Evolutionary conservation across 2,797 vertebrate species (phyloP), one percentile per base, ranked within the genome.

Genomic region (Danionella dracula): DNA sequence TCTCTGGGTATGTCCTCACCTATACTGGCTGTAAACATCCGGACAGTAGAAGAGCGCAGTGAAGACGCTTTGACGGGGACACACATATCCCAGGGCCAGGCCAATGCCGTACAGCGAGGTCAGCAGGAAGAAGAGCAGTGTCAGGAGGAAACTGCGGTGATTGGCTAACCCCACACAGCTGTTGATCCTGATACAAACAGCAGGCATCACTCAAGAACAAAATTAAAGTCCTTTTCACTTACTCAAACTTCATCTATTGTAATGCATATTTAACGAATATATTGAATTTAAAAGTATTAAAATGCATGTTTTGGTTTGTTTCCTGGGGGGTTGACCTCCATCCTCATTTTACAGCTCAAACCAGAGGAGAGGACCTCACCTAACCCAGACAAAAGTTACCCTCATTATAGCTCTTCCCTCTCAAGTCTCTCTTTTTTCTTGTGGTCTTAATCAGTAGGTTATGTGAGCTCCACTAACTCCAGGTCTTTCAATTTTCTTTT

Each of bases 101-200:
- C 66, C 84, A 83, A 96, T 93, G 69, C 96, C 96, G 0, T 93
- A 97, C 60, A 93, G 57, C 0, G 96, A 94, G 23, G 95, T 98
- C 70, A 90, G 77, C 83, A 95, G 86, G 90, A 99, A 99, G 85
- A 91, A 62, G 76, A 87, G 61, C 34, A 99, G 93, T 0, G 88
- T 92, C 71, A 98, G 87, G 78, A 99, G 88, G 85, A 99, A 99
- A 68, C 88, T 93, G 76, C 85, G 85, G 81, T 99, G 97, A 81
- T 99, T 99, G 77, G 87, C 85, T 81, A 93, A 92, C 60, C 97
- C 97, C 74, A 99, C 95, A 46, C 96, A 99, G 90, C 87, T 94
- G 88, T 99, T 96, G 82, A 99, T 95, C 97, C 95, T 99, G 81
- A 74, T 82, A 74, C 60, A 68, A 51, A 1, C 62, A 42, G 62